phyloP scores from a whole-genome alignment of 2,113 vertebrate species.

The Spheniscus mendiculus region DNA sequence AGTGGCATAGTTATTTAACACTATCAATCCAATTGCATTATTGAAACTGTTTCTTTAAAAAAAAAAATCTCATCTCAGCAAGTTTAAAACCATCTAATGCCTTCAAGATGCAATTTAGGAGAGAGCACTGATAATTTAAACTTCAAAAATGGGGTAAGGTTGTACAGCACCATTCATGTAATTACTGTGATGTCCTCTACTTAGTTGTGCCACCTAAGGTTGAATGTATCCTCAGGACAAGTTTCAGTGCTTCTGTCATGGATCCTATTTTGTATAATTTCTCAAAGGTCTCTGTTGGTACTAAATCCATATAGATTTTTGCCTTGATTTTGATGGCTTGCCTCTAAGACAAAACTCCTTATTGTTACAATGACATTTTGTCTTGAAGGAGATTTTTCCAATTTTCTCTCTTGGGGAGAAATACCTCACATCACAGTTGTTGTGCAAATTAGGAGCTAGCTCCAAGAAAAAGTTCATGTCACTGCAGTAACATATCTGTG shows the following conservation, averaged over 20 bases:
- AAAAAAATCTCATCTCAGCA: not conserved
- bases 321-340: not conserved
- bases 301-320: not conserved
- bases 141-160: not conserved
- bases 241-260: not conserved
- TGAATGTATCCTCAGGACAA: not conserved
- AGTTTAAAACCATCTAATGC: not conserved
- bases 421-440: not conserved
- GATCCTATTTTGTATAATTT: not conserved
- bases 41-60: not conserved
- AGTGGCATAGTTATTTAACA: not conserved
- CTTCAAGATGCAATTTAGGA: not conserved
- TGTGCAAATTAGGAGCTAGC: not conserved
- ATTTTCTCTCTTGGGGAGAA: not conserved
- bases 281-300: not conserved
- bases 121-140: not conserved
- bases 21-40: too few relatives aligned
- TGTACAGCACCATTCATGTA: not conserved
- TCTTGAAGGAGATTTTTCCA: not conserved
- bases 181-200: not conserved
- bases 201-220: not conserved
- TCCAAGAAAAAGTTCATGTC: not conserved
- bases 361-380: not conserved
- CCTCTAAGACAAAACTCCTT: not conserved
- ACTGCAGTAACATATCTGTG: not conserved